Conservation (phyloP, 2,113 vertebrate species). For the Blennius ocellaris region DNA sequence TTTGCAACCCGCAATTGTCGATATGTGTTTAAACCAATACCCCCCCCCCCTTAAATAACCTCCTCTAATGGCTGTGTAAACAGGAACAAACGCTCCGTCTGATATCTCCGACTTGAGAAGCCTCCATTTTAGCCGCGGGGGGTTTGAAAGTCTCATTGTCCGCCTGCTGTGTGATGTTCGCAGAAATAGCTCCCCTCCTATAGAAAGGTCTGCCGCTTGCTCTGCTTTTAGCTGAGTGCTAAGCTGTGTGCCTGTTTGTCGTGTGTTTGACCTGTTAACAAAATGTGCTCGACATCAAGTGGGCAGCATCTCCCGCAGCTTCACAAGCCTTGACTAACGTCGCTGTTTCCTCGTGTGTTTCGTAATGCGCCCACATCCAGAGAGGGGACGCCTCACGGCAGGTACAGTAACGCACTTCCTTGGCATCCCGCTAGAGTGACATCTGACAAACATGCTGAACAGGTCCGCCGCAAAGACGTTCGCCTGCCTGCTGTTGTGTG, state of each 20-base stretch:
- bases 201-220: slow-evolving; percentile 18
- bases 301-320: background rate
- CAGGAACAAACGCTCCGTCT: background rate
- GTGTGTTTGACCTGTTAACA: slow-evolving; percentile 15
- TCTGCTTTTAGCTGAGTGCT: slow-evolving; percentile 31
- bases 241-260: slow-evolving; percentile 19
- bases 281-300: background rate
- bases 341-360: slow-evolving; percentile 47
- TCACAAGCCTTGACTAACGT: slow-evolving; percentile 34
- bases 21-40: too few species aligned
- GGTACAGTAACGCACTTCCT: slow-evolving; percentile 62
- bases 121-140: slow-evolving; percentile 13
- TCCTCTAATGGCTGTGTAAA: slow-evolving; percentile 9
- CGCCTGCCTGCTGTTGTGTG: background rate
- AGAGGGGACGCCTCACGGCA: slow-evolving; percentile 72
- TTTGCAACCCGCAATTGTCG: too few species aligned
- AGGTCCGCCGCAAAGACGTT: background rate
- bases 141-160: slow-evolving; percentile 35
- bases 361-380: slow-evolving; percentile 66
- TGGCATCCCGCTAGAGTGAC: background rate
- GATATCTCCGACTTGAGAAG: slow-evolving; percentile 26
- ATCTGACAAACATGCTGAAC: background rate
- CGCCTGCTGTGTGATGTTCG: slow-evolving; percentile 39
- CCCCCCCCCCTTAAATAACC: background rate
- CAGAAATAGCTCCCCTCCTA: slow-evolving; percentile 26